Conservation (phyloP, 2,888 invertebrate genomes). For the Drosophila prostipennis region DNA sequence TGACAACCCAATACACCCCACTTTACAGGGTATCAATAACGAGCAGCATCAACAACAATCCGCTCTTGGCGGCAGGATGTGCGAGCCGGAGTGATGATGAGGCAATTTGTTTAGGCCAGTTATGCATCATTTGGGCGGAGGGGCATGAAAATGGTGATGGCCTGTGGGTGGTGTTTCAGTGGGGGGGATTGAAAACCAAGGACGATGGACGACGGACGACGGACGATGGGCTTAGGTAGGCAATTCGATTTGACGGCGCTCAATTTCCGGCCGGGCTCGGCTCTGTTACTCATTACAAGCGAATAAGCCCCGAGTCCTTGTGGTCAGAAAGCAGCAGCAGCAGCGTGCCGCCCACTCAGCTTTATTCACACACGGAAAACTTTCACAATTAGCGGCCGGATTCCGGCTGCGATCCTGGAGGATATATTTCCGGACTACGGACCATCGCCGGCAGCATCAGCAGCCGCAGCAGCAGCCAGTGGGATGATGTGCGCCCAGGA, state of each 20-base stretch:
- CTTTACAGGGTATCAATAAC: constrained; percentile 11
- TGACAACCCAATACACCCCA: neutral
- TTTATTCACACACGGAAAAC: constrained; percentile 28
- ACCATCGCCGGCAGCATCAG: constrained; percentile 1
- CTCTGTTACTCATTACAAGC: constrained; percentile 37
- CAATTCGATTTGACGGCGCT: constrained; percentile 34
- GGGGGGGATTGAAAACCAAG: neutral
- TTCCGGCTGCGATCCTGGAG: neutral
- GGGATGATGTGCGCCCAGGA: constrained; percentile 54
- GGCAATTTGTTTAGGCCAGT: constrained; percentile 47
- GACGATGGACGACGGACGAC: constrained; percentile 11
- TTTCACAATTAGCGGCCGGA: constrained; percentile 10
- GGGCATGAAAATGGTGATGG: neutral
- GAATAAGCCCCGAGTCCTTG: constrained; percentile 29
- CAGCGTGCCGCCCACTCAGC: constrained; percentile 12
- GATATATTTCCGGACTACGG: neutral
- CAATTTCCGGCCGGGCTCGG: constrained; percentile 36
- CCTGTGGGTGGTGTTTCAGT: neutral
- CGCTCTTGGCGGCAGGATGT: constrained; percentile 26
- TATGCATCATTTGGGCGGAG: constrained; percentile 45
- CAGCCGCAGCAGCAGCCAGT: constrained; percentile 17
- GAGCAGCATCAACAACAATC: constrained; percentile 1
- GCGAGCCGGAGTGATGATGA: constrained; percentile 40
- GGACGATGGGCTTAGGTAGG: constrained; percentile 16
- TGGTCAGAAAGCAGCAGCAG: neutral